Conservation (phyloP, 2,797 vertebrate species). For the Sorex maritimensis region DNA sequence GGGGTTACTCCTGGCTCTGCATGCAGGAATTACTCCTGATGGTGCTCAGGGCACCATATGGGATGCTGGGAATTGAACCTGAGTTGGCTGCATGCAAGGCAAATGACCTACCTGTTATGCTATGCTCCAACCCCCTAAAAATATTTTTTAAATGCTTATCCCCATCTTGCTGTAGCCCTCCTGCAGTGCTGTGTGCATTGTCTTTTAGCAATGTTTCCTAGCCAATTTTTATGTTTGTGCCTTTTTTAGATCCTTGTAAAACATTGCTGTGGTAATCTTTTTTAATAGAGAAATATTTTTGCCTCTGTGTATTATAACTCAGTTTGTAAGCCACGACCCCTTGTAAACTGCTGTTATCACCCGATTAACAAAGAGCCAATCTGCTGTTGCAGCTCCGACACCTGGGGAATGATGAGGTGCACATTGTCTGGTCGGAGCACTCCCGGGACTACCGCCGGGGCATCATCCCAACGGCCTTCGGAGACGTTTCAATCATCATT, state of each 20-base stretch:
- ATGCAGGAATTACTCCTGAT: no score
- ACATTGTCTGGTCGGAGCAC: constrained; percentile 99
- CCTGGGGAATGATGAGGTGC: constrained; percentile 99
- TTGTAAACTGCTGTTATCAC: constrained; percentile 88
- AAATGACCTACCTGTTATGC: no score
- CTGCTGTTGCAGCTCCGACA: constrained; percentile 96
- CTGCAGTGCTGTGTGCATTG: constrained; percentile 66
- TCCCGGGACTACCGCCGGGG: constrained; percentile 97
- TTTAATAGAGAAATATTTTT: constrained; percentile 86
- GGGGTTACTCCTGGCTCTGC: no score
- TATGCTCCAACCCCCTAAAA: background rate
- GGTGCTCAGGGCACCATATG: no score
- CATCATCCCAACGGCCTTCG: constrained; percentile 99
- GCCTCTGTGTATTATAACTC: constrained; percentile 87
- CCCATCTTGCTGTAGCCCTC: constrained; percentile 53
- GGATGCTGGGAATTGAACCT: no score
- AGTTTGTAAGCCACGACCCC: constrained; percentile 87
- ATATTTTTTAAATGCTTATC: background rate
- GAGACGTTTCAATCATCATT: constrained; percentile 98
- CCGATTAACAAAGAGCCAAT: constrained; percentile 90
- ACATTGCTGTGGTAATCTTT: constrained; percentile 83
- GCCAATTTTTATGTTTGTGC: constrained; percentile 66
- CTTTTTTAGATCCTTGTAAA: constrained; percentile 79
- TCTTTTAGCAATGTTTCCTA: constrained; percentile 79
- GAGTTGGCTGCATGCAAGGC: no score